Conservation (phyloP, 2,113 vertebrate species). For the Seriola rivoliana region DNA sequence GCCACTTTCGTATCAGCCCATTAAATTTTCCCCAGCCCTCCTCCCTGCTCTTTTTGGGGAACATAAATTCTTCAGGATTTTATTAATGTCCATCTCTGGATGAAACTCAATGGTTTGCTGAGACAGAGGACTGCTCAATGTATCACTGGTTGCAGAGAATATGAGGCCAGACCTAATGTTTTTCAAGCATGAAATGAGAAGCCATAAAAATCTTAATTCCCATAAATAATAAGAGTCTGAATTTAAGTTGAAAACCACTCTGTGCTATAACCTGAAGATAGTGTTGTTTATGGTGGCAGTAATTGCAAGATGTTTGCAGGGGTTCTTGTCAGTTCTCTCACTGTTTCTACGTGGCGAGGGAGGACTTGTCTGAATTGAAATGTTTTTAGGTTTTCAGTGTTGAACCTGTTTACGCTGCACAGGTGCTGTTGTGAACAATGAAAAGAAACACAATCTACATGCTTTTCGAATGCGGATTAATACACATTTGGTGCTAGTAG, state of each 20-base stretch:
- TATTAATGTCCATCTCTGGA: conserved; percentile 12
- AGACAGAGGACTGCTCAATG: neutral
- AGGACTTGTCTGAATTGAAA: neutral
- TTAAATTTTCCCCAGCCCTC: neutral
- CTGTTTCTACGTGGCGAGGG: neutral
- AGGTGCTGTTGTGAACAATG: neutral
- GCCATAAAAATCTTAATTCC: conserved; percentile 11
- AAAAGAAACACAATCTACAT: no score
- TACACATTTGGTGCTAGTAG: no score
- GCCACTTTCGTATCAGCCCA: conserved; percentile 14
- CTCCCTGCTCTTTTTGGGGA: neutral
- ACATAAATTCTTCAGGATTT: conserved; percentile 16
- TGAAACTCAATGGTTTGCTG: conserved; percentile 14
- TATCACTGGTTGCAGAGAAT: neutral
- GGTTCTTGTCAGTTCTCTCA: neutral
- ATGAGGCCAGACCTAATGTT: neutral
- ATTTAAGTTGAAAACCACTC: neutral
- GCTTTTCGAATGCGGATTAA: no score
- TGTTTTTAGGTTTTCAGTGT: neutral
- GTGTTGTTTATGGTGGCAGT: neutral
- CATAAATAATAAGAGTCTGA: neutral
- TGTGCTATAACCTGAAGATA: neutral
- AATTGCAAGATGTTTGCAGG: neutral
- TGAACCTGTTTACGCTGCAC: neutral
- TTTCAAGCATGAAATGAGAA: conserved; percentile 38